These are phyloP conservation scores for Plecturocebus donacophilus DNA, from an alignment of 2,113 vertebrate genomes.

Conservation along the genomic window DNA sequence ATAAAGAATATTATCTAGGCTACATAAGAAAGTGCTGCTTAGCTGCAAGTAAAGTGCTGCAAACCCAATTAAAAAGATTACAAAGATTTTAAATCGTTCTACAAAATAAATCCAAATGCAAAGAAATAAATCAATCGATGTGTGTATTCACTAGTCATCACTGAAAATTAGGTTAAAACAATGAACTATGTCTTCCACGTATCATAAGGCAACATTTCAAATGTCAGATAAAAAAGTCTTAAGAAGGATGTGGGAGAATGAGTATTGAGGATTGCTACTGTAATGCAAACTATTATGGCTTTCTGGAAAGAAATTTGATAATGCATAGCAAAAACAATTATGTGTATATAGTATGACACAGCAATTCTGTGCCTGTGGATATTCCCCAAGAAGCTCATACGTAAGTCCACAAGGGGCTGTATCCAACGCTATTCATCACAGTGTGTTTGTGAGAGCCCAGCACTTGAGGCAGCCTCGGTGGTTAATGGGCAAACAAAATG, in stretches of 20 bases:
- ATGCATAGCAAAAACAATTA: conserved; percentile 16
- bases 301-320: conserved; percentile 24
- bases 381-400: background rate
- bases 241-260: background rate
- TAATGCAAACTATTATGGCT: background rate
- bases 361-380: background rate
- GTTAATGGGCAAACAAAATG: background rate
- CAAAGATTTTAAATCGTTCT: background rate
- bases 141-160: background rate
- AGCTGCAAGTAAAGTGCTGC: background rate
- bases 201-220: background rate
- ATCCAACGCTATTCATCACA: background rate
- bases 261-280: background rate
- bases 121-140: background rate
- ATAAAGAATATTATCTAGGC: background rate
- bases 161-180: background rate
- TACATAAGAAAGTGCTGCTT: background rate
- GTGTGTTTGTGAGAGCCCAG: background rate
- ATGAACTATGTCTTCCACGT: background rate
- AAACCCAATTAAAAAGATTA: background rate
- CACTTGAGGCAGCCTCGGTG: background rate
- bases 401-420: background rate
- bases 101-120: background rate
- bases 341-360: background rate
- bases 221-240: background rate